Percentiles rank a stretch among this genome's conserved stretches.
phyloP scores from a whole-genome alignment of 2,797 vertebrate species.

The Odontamblyopus rebecca region DNA sequence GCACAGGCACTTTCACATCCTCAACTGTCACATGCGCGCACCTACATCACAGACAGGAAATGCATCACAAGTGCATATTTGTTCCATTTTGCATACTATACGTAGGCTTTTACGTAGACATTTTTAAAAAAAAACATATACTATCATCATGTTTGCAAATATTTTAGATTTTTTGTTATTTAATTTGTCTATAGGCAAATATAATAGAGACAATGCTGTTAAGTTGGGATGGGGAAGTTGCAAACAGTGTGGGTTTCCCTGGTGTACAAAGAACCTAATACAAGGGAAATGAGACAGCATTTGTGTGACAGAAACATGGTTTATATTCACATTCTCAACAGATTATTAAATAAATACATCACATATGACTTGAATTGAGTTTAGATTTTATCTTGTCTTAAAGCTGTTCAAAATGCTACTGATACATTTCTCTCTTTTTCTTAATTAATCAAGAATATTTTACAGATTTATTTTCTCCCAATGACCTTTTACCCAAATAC shows the following conservation, averaged over 20 bases:
- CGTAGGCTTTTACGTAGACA: not conserved
- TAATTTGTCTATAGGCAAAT: not conserved
- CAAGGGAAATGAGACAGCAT: not conserved
- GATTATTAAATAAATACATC: too few relatives aligned
- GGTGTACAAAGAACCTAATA: not conserved
- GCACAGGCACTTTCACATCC: constrained; percentile 37
- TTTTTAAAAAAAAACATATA: not conserved
- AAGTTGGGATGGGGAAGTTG: not conserved
- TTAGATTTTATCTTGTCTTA: too few relatives aligned
- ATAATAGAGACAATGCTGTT: not conserved
- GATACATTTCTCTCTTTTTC: too few relatives aligned
- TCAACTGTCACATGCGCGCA: constrained; percentile 1
- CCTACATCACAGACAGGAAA: constrained; percentile 10
- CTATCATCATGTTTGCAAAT: too few relatives aligned
- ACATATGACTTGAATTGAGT: too few relatives aligned
- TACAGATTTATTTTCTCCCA: too few relatives aligned
- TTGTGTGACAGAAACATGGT: not conserved
- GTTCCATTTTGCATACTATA: not conserved
- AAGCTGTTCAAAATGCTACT: too few relatives aligned
- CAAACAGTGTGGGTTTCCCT: not conserved
- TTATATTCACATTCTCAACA: not conserved
- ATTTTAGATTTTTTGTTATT: too few relatives aligned
- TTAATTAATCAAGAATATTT: too few relatives aligned
- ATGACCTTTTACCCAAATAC: too few relatives aligned
- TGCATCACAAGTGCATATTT: constrained; percentile 4